Percentiles rank a stretch among this genome's conserved stretches.
Conservation (phyloP, 1,140 invertebrate species). For the Eumaeus atala region DNA sequence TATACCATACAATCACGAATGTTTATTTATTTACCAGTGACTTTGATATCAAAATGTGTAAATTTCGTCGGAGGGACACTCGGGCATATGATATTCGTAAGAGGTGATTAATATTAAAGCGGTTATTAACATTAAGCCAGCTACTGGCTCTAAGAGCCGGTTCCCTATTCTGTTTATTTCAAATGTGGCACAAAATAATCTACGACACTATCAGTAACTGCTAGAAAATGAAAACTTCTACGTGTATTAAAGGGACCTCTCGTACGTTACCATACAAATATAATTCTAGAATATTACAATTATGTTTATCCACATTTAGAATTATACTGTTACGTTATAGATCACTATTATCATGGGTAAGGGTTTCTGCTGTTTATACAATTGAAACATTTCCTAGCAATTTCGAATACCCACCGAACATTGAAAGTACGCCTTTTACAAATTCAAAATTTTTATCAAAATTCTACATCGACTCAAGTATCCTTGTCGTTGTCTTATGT, state of each 20-base stretch:
- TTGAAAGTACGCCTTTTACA: conserved; percentile 17
- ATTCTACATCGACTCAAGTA: conserved; percentile 52
- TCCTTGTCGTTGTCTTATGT: conserved; percentile 59
- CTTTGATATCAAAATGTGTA: too few species aligned
- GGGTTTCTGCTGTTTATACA: background rate
- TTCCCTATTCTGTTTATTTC: too few species aligned
- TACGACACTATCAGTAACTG: background rate
- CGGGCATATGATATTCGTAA: too few species aligned
- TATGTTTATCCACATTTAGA: conserved; percentile 2
- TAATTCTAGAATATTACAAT: conserved; percentile 6
- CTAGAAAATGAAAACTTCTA: conserved; percentile 1
- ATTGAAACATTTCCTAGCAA: background rate
- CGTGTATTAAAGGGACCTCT: background rate
- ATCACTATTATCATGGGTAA: background rate
- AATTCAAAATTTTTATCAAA: conserved; percentile 56
- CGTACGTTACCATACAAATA: conserved; percentile 6
- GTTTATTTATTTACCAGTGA: too few species aligned
- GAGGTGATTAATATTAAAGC: too few species aligned
- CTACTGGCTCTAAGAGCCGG: too few species aligned
- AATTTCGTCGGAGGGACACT: too few species aligned
- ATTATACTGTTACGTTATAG: background rate
- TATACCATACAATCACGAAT: too few species aligned
- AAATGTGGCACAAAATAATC: background rate
- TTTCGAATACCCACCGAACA: background rate
- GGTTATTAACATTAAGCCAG: too few species aligned